These are phyloP conservation scores for Ceraclea dissimilis DNA, from an alignment of 2,888 invertebrate genomes.

Conservation along the genomic window DNA sequence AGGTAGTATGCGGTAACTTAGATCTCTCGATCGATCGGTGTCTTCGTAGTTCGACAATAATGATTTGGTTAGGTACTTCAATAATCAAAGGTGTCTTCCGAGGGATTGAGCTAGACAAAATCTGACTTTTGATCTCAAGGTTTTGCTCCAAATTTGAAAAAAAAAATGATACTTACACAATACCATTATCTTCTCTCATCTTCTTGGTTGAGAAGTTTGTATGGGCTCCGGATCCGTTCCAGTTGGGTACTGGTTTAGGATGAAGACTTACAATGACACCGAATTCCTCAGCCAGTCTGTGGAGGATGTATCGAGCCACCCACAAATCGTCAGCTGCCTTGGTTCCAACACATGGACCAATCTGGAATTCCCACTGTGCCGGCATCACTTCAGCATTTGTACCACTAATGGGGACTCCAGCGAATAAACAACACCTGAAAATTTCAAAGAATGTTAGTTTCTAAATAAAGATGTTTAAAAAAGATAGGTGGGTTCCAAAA, in stretches of 20 bases:
- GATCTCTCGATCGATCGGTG: too few relatives aligned
- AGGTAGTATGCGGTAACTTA: too few relatives aligned
- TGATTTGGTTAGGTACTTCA: too few relatives aligned
- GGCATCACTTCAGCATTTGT: slow-evolving; percentile 98
- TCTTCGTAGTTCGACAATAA: too few relatives aligned
- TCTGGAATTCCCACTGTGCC: slow-evolving; percentile 84
- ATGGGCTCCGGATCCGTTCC: slow-evolving; percentile 87
- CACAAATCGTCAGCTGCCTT: slow-evolving; percentile 76
- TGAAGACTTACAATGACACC: slow-evolving; percentile 63
- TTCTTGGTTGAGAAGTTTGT: slow-evolving; percentile 82
- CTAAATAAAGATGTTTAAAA: too few relatives aligned
- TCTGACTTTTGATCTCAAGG: too few relatives aligned
- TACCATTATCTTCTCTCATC: slow-evolving; percentile 78
- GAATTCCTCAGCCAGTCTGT: slow-evolving; percentile 80
- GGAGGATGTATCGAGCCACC: slow-evolving; percentile 76
- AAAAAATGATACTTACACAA: slow-evolving; percentile 47
- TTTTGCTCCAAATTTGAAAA: too few relatives aligned
- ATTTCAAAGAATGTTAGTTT: not conserved
- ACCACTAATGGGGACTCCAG: slow-evolving; percentile 87
- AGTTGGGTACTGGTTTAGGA: slow-evolving; percentile 69
- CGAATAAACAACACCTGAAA: slow-evolving; percentile 81
- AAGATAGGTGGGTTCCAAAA: too few relatives aligned
- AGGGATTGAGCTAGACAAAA: too few relatives aligned
- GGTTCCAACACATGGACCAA: slow-evolving; percentile 85
- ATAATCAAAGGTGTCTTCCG: too few relatives aligned